Evolutionary conservation across 2,113 vertebrate species (phyloP).

Genomic region (Choloepus hoffmanni): DNA sequence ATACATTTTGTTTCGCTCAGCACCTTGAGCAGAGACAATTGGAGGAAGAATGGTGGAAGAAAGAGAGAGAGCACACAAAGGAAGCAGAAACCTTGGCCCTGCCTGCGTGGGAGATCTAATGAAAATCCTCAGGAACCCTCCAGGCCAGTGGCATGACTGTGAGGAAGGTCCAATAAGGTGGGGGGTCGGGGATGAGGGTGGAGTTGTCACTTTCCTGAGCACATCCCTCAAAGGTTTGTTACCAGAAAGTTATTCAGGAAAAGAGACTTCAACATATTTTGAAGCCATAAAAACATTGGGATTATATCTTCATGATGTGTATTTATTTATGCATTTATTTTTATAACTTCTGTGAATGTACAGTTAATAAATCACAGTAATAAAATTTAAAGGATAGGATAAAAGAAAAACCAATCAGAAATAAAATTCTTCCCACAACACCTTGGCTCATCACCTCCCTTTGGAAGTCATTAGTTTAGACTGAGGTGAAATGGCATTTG

Average conservation of each 20-base stretch:
- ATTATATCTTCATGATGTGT: neutral
- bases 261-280: neutral
- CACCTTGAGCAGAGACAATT: neutral
- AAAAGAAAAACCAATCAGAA: neutral
- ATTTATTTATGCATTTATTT: neutral
- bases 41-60: neutral
- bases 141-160: no score
- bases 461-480: neutral
- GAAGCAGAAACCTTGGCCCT: neutral
- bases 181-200: neutral
- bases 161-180: neutral
- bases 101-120: neutral
- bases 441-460: neutral
- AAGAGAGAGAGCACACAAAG: neutral
- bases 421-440: neutral
- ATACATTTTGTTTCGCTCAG: neutral
- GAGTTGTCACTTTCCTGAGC: neutral
- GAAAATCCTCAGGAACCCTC: neutral
- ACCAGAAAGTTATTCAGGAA: neutral
- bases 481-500: neutral
- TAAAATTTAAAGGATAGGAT: neutral
- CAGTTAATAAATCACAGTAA: neutral
- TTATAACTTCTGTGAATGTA: neutral
- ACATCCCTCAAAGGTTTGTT: neutral
- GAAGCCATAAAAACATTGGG: neutral